Evolutionary conservation across 2,888 invertebrate species (phyloP), one percentile per base, ranked within the genome.

Genomic region (Theodoxus fluviatilis): DNA sequence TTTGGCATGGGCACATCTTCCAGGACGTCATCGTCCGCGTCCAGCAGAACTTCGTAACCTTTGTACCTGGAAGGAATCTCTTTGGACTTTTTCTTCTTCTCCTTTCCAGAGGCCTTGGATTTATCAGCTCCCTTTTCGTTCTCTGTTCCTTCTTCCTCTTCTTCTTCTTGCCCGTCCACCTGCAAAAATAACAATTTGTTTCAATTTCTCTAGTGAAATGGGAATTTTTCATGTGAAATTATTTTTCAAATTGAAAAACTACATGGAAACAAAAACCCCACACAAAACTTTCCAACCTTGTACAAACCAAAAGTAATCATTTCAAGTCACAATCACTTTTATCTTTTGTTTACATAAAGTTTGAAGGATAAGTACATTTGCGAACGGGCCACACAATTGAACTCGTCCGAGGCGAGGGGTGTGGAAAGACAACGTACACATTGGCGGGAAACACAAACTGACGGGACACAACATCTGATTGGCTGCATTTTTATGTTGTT

Each of bases 41-140:
- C 80, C 9, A 84, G 74, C 55, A 85, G 73, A 9, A 78, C 73
- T 71, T 85, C 83, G 70, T 81, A 84, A 1, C 83, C 83, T 66
- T 80, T 76, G 69, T 82, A 84, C 43, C 75, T 76, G 22, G 75
- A 75, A 28, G 70, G 74, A 1, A 69, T n/a, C n/a, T n/a, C n/a
- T n/a, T n/a, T n/a, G n/a, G n/a, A n/a, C n/a, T n/a, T n/a, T n/a
- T n/a, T n/a, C n/a, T n/a, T n/a, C n/a, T n/a, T n/a, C n/a, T n/a
- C n/a, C n/a, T n/a, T n/a, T n/a, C n/a, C n/a, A n/a, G n/a, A n/a
- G 28, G 40, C 49, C 4, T 4, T 35, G 38, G 55, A 55, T 2
- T 25, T 28, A 7, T 31, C 28, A 22, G 18, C 22, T 35, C 33
- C 38, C 2, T 2, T 25, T 57, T 47, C 40, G 63, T 52, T 15